Percentiles rank a stretch among this genome's conserved stretches.
Conservation (phyloP, 2,113 vertebrate genomes). For the Poicephalus gulielmi region DNA sequence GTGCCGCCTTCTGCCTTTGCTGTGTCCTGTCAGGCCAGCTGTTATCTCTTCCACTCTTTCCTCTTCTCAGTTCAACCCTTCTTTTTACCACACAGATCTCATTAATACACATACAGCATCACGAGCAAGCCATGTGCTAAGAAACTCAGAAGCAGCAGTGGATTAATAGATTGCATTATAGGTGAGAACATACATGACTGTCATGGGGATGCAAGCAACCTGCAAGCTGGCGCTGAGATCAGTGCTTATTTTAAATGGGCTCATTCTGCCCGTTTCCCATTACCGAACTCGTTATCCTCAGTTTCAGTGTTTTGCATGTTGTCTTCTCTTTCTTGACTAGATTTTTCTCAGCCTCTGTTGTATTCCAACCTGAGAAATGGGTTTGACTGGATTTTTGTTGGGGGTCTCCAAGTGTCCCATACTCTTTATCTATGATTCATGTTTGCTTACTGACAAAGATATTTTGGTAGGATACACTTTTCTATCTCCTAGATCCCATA, state of each 20-base stretch:
- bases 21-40: neutral
- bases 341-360: neutral
- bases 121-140: neutral
- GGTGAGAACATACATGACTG: neutral
- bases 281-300: neutral
- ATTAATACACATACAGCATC: neutral
- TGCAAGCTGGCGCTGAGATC: neutral
- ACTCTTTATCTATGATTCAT: neutral
- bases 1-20: neutral
- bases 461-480: neutral
- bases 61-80: neutral
- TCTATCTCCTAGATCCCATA: neutral
- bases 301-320: neutral
- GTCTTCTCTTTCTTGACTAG: neutral
- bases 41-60: neutral
- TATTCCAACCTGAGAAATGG: neutral
- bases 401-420: neutral
- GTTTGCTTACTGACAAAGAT: neutral
- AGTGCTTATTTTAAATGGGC: neutral
- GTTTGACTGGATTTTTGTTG: neutral
- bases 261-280: neutral
- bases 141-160: neutral
- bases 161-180: neutral
- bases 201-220: neutral
- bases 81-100: neutral